Conservation (phyloP, 1,140 invertebrate genomes). For the Marisa cornuarietis region DNA sequence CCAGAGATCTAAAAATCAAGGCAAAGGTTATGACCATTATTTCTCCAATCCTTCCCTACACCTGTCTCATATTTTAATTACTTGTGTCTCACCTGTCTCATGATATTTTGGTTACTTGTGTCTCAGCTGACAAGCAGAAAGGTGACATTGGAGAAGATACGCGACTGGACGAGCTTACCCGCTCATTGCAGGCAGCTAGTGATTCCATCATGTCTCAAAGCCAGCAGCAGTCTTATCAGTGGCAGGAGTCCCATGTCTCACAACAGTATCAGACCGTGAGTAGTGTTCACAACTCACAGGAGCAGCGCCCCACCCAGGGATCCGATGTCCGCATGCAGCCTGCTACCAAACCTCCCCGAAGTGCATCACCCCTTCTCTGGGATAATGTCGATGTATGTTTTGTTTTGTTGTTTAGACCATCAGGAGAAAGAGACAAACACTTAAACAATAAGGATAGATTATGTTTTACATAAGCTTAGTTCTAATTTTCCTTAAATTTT, state of each 20-base stretch:
- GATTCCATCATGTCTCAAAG: constrained; percentile 46
- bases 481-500: no score
- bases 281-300: constrained; percentile 26
- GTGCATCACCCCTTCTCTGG: constrained; percentile 54
- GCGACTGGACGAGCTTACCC: constrained; percentile 53
- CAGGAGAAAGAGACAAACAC: no score
- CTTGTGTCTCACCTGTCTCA: background rate
- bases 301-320: constrained; percentile 30
- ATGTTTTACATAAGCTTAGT: no score
- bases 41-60: background rate
- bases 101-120: background rate
- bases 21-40: background rate
- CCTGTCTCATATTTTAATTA: background rate
- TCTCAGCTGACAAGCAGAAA: constrained; percentile 17
- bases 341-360: constrained; percentile 35
- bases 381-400: constrained; percentile 51
- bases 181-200: constrained; percentile 50
- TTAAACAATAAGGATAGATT: no score
- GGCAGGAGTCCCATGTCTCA: constrained; percentile 20
- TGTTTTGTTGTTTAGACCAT: background rate
- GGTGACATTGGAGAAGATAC: constrained; percentile 33
- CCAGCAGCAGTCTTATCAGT: constrained; percentile 33
- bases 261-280: constrained; percentile 47
- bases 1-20: no score
- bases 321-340: constrained; percentile 26